A percentile compares a stretch with the other conserved stretches of the same genome.
These are phyloP conservation scores for Origma solitaria DNA, from an alignment of 2,113 vertebrate genomes.

Conservation along the genomic window DNA sequence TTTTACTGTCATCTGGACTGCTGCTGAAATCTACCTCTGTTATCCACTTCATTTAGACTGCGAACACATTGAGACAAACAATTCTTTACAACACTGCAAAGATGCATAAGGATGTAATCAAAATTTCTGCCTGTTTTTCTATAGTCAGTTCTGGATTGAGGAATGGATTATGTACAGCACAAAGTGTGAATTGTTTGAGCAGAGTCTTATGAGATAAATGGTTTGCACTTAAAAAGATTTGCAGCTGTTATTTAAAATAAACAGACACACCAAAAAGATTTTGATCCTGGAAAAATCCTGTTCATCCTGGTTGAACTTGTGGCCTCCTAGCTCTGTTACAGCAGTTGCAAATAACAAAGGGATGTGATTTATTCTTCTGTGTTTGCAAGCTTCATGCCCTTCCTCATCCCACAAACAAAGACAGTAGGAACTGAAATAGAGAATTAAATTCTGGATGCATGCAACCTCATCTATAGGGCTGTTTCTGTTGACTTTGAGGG, in stretches of 20 bases:
- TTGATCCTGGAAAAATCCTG: neutral
- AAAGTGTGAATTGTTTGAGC: neutral
- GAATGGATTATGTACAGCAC: neutral
- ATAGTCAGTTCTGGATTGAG: neutral
- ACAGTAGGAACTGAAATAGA: neutral
- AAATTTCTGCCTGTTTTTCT: neutral
- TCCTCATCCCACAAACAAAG: neutral
- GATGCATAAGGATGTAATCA: neutral
- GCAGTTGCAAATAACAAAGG: neutral
- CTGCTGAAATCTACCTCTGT: neutral
- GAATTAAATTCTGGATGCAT: neutral
- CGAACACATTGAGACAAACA: neutral
- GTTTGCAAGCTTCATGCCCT: neutral
- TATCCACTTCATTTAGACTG: neutral
- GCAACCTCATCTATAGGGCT: neutral
- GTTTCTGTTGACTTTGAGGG: neutral
- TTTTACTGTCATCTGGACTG: neutral
- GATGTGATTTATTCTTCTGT: neutral
- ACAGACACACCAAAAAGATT: neutral
- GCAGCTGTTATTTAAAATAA: neutral
- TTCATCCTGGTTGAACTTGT: neutral
- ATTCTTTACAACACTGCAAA: neutral
- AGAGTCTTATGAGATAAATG: neutral
- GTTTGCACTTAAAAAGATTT: neutral
- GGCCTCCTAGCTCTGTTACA: neutral